Evolutionary conservation across 2,888 invertebrate species (phyloP).

Genomic region (Lithophane socia): DNA sequence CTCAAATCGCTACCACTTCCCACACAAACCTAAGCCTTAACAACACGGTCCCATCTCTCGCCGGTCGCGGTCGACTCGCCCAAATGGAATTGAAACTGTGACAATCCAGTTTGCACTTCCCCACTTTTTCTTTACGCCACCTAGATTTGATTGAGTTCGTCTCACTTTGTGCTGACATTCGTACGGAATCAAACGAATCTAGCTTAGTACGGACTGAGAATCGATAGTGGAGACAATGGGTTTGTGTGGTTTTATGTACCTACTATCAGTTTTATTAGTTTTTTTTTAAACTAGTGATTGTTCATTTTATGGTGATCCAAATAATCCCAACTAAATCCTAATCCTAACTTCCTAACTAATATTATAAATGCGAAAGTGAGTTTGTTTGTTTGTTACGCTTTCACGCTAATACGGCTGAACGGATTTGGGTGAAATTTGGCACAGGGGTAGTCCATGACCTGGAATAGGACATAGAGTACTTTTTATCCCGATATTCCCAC

Average conservation of each 20-base stretch:
- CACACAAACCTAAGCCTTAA: constrained; percentile 46
- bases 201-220: constrained; percentile 39
- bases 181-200: constrained; percentile 68
- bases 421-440: no score
- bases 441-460: no score
- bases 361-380: no score
- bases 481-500: no score
- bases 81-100: constrained; percentile 88
- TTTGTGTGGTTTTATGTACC: constrained; percentile 8
- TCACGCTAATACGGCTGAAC: no score
- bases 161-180: constrained; percentile 76
- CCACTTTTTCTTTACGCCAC: constrained; percentile 81
- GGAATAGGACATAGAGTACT: no score
- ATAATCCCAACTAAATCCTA: no score
- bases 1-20: constrained; percentile 61
- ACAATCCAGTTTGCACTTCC: constrained; percentile 81
- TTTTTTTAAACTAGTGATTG: not conserved
- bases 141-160: constrained; percentile 85
- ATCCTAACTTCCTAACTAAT: no score
- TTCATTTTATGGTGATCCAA: not conserved
- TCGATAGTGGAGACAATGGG: constrained; percentile 51
- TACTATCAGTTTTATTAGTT: not conserved
- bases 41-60: constrained; percentile 62
- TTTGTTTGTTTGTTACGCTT: no score
- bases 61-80: constrained; percentile 71